Percentiles rank a stretch among this genome's conserved stretches.
Conservation (phyloP, 2,888 invertebrate species). For the Oscheius sp. region DNA sequence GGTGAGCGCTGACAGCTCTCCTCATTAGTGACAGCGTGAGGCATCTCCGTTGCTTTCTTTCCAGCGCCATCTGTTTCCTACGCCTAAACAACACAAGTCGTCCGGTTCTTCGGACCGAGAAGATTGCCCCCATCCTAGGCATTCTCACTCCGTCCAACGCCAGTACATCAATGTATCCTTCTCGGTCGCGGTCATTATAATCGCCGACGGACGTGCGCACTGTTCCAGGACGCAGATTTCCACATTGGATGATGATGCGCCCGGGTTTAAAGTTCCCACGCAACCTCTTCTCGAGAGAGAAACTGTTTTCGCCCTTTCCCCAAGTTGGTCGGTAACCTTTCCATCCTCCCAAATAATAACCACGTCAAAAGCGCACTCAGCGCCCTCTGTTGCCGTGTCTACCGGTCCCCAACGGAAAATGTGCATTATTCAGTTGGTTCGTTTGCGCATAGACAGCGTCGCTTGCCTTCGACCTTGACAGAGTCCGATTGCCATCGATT, state of each 20-base stretch:
- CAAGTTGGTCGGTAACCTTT: too few species aligned
- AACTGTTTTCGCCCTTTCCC: not conserved
- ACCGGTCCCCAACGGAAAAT: conserved; percentile 33
- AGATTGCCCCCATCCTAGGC: conserved; percentile 28
- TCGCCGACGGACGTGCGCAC: not conserved
- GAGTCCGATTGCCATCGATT: conserved; percentile 30
- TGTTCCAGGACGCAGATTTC: too few species aligned
- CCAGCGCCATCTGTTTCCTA: conserved; percentile 35
- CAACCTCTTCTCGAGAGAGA: too few species aligned
- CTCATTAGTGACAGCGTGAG: conserved; percentile 21
- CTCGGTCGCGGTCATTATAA: conserved; percentile 31
- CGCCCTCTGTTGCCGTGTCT: conserved; percentile 28
- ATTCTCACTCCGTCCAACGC: conserved; percentile 24
- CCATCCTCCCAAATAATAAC: too few species aligned
- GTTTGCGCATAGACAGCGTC: conserved; percentile 24
- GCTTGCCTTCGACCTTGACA: conserved; percentile 35
- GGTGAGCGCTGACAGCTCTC: conserved; percentile 2
- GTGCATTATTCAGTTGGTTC: conserved; percentile 34
- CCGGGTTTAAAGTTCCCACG: too few species aligned
- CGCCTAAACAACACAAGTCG: conserved; percentile 35
- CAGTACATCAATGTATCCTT: not conserved
- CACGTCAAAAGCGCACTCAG: not conserved
- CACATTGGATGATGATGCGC: too few species aligned
- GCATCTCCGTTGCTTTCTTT: conserved; percentile 26
- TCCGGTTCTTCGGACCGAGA: conserved; percentile 34